A percentile compares a stretch with the other conserved stretches of the same genome.
phyloP scores from a whole-genome alignment of 2,888 invertebrate genomes.

The Spisula solida region DNA sequence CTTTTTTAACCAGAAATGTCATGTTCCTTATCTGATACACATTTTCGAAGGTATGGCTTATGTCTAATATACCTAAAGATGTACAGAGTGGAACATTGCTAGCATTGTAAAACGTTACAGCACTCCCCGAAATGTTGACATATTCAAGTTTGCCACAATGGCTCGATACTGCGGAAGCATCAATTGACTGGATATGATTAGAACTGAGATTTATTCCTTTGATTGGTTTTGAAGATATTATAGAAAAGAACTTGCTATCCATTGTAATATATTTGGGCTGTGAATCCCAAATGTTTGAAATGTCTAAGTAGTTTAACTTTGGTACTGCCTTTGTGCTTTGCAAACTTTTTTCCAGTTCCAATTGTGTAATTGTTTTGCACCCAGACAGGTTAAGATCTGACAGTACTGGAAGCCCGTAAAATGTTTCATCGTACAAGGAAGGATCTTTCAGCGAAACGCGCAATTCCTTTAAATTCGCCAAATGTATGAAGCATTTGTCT shows the following conservation, averaged over 20 bases:
- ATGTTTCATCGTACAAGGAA: background rate
- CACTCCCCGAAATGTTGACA: background rate
- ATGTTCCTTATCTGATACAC: background rate
- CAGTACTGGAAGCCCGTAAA: background rate
- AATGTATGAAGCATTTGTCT: background rate
- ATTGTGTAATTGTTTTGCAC: background rate
- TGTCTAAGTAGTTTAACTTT: background rate
- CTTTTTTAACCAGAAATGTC: background rate
- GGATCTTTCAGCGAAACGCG: background rate
- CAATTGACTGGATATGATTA: background rate
- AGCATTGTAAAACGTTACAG: background rate
- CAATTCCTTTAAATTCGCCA: background rate
- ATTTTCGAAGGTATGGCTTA: background rate
- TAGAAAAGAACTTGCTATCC: background rate
- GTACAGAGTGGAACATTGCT: background rate
- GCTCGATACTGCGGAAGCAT: background rate
- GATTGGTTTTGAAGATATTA: background rate
- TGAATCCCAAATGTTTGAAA: background rate
- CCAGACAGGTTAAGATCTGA: background rate
- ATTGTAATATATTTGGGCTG: background rate
- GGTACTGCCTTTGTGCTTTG: background rate
- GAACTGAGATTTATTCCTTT: background rate
- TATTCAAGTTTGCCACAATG: background rate
- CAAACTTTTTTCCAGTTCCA: background rate
- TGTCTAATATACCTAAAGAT: background rate